Evolutionary conservation across 2,888 invertebrate species (phyloP), one percentile per base, ranked within the genome.

Genomic region (Argyra leucocephala): DNA sequence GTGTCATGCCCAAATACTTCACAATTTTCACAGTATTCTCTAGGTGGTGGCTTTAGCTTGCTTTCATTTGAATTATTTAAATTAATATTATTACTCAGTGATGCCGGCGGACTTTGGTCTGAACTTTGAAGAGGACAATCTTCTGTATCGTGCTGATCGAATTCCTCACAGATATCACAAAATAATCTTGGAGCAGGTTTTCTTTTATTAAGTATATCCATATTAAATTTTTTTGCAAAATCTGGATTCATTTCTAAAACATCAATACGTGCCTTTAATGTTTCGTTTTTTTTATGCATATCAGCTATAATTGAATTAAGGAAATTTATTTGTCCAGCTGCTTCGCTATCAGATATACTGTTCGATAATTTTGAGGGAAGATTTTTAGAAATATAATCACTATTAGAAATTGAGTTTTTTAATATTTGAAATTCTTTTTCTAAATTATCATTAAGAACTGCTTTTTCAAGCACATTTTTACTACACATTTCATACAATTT

Each of bases 141-240:
- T 78, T 97, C 97, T 0, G 97, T 98, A 79, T 98, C 96, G 78
- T 98, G 98, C 66, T 88, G 83, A 82, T 98, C 97, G 82, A 97
- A 98, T 77, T 88, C 85, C 82, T 97, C 97, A 80, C 97, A 98
- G 73, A 96, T 97, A 83, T 98, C 97, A 84, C 97, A 98, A 83
- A 93, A 97, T 75, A 91, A 81, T 24, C 97, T 88, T 59, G 93
- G 93, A 3, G 93, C 86, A 22, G 79, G 79, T 63, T 77, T 76
- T 2, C 79, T 73, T 64, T 74, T 75, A 24, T 83, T 76, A 6
- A 82, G 76, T 36, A 82, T 78, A 59, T 12, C 23, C 23, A 63
- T 9, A 60, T 22, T 4, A 24, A 57, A 24, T 22, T 22, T 37
- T 15, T 31, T 12, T 61, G 18, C 22, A 10, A 62, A 57, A 64